These are phyloP conservation scores for Bombylius major DNA, from an alignment of 2,888 invertebrate genomes.

Conservation along the genomic window DNA sequence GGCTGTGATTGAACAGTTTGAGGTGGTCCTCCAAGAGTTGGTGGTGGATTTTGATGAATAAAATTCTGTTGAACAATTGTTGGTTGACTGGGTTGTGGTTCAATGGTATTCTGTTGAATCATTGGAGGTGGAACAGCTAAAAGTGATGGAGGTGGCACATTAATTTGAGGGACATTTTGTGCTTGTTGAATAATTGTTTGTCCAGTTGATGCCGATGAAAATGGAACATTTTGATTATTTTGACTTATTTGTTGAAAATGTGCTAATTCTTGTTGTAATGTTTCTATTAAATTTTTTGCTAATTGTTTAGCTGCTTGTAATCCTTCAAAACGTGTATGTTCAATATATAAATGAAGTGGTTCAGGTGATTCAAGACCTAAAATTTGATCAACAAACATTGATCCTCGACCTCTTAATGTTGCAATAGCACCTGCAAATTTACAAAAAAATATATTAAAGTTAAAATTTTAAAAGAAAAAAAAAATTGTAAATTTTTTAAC, in stretches of 20 bases:
- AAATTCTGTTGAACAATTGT: conserved; percentile 13
- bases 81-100: conserved; percentile 7
- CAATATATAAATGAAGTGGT: conserved; percentile 62
- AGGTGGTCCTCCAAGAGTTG: conserved; percentile 5
- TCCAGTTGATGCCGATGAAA: background rate
- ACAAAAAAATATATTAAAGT: background rate
- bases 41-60: conserved; percentile 13
- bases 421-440: conserved; percentile 47
- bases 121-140: conserved; percentile 10
- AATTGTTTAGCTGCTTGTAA: conserved; percentile 47
- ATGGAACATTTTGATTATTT: conserved; percentile 6
- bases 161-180: conserved; percentile 17
- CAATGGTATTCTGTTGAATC: conserved; percentile 10
- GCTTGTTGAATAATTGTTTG: conserved; percentile 9
- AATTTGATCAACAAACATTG: conserved; percentile 44
- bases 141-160: conserved; percentile 18
- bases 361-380: conserved; percentile 50
- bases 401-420: conserved; percentile 56
- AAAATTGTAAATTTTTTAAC: no score
- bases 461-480: no score
- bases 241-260: conserved; percentile 20
- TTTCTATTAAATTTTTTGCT: conserved; percentile 66
- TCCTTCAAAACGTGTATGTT: conserved; percentile 57
- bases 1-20: conserved; percentile 11
- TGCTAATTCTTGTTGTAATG: conserved; percentile 48